phyloP scores from a whole-genome alignment of 1,140 invertebrate genomes.

The Venturia canescens region DNA sequence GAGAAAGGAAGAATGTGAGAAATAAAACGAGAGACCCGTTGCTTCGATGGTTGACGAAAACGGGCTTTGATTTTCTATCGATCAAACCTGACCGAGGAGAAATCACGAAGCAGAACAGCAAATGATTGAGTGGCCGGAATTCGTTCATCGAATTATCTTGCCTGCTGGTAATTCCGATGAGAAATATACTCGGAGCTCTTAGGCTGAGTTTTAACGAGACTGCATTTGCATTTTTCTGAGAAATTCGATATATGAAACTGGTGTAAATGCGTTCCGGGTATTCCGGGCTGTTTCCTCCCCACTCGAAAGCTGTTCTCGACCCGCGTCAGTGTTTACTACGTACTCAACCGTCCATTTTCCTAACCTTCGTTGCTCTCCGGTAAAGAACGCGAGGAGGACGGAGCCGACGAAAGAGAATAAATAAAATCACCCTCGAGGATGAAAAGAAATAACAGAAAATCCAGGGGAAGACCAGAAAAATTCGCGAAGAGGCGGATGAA shows the following conservation, averaged over 20 bases:
- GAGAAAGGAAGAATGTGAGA: not conserved
- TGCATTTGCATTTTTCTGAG: conserved; percentile 25
- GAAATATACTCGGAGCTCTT: not conserved
- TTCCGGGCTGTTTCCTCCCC: not conserved
- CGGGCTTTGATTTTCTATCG: not conserved
- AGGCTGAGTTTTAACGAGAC: not conserved
- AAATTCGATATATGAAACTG: conserved; percentile 33
- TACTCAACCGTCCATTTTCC: conserved; percentile 9
- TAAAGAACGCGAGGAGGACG: not conserved
- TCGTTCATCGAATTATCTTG: not conserved
- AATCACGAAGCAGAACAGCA: not conserved
- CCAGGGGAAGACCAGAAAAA: conserved; percentile 18
- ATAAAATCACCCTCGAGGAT: conserved; percentile 36
- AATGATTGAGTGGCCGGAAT: not conserved
- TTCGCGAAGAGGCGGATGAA: conserved; percentile 5
- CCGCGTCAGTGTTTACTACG: conserved; percentile 13
- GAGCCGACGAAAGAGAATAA: conserved; percentile 19
- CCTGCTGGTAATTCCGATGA: not conserved
- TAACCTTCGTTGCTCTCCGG: conserved; percentile 19
- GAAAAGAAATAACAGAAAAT: conserved; percentile 28
- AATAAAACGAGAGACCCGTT: too few relatives aligned
- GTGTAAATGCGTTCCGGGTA: conserved; percentile 22
- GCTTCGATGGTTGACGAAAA: not conserved
- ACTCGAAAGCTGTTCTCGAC: not conserved
- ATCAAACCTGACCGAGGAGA: not conserved